phyloP scores from a whole-genome alignment of 2,113 vertebrate species.

The Xyrauchen texanus region DNA sequence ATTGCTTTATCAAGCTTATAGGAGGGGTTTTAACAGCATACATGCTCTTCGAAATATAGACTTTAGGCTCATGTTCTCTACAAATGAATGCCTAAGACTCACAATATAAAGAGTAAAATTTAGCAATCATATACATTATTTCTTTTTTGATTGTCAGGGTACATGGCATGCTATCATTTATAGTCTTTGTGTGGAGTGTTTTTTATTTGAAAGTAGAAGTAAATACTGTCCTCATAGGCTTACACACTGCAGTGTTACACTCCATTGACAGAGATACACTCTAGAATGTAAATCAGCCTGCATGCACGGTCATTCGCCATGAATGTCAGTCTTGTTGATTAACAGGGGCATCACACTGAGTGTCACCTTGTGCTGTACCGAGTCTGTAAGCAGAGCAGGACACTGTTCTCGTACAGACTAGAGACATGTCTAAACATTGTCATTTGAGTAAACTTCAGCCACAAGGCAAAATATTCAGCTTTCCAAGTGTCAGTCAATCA shows the following conservation, averaged over 20 bases:
- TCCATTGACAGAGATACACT: background rate
- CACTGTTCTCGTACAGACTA: background rate
- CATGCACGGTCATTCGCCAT: constrained; percentile 5
- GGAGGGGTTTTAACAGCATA: too few species aligned
- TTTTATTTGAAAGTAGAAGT: background rate
- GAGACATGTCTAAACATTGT: background rate
- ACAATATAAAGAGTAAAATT: too few species aligned
- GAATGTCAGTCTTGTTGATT: constrained; percentile 34
- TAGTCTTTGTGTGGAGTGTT: background rate
- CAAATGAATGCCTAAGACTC: too few species aligned
- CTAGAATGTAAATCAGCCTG: background rate
- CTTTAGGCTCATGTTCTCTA: too few species aligned
- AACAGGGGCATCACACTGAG: constrained; percentile 6
- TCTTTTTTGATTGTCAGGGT: background rate
- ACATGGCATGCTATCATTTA: background rate
- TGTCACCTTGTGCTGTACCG: constrained; percentile 21
- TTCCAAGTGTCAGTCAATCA: constrained; percentile 18
- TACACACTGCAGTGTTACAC: background rate
- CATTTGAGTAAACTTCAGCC: background rate
- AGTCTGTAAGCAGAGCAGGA: background rate
- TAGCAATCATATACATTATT: too few species aligned
- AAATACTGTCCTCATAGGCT: background rate
- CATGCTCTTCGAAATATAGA: too few species aligned
- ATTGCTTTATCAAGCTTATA: too few species aligned
- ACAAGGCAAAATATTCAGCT: constrained; percentile 15